These are phyloP conservation scores for Panzeria rudis DNA, from an alignment of 2,888 invertebrate genomes.

Conservation along the genomic window DNA sequence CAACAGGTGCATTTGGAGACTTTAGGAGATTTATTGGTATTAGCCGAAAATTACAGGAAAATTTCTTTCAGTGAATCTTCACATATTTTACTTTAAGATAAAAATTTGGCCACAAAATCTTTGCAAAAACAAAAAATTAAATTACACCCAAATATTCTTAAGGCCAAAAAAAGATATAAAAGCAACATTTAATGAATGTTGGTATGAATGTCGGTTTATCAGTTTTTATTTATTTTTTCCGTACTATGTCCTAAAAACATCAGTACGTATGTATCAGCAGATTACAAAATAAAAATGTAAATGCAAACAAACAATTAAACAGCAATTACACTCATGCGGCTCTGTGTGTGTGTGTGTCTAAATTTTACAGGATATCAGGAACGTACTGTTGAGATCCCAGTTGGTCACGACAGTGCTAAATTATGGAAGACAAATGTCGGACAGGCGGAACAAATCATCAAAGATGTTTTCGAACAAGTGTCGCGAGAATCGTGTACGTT, in stretches of 20 bases:
- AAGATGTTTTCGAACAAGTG: too few relatives aligned
- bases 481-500: too few relatives aligned
- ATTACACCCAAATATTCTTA: not conserved
- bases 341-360: not conserved
- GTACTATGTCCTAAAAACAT: not conserved
- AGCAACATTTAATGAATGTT: not conserved
- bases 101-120: not conserved
- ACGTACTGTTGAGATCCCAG: too few relatives aligned
- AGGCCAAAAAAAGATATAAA: not conserved
- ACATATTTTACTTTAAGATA: not conserved
- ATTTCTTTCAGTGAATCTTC: not conserved
- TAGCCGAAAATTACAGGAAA: not conserved
- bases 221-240: not conserved
- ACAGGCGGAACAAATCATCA: too few relatives aligned
- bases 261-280: not conserved
- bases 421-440: too few relatives aligned
- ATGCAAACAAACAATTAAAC: not conserved
- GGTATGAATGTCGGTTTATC: not conserved
- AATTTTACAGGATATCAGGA: not conserved
- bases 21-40: too few relatives aligned
- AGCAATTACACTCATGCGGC: not conserved
- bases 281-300: constrained; percentile 2
- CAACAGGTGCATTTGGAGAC: too few relatives aligned
- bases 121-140: not conserved
- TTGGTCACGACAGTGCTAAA: too few relatives aligned